Base-by-base conservation (phyloP, 1,140 invertebrate genomes). In the Euborellia annulipes region DNA sequence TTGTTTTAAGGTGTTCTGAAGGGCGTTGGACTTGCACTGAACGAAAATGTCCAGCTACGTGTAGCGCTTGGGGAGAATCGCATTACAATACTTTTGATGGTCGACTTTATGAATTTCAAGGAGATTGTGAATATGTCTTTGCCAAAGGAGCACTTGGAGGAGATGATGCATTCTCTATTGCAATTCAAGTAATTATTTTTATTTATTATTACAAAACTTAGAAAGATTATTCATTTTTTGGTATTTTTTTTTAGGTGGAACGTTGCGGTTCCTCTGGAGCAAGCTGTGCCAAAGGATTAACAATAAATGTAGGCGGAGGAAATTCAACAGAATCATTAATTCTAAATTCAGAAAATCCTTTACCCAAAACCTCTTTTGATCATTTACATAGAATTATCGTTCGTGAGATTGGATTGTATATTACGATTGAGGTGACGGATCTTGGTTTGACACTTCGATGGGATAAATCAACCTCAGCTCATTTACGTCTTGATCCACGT, bases 71-170 rank as follows among this genome's bases (percentile, higher is more conserved):
- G 83, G 85, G 86, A 3, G 83, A 87, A 55, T 86, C 84, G 1
- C 88, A 93, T 60, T 85, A 85, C 56, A 78, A 75, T 50, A 88
- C 84, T 1, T 93, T 87, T 56, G 89, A 92, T 63, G 81, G 79
- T 0, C 72, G 72, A n/a, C 64, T 73, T 6, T 92, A 75, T 58
- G 82, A 90, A 57, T 92, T 91, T 62, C 84, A 91, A 61, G 85
- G 88, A 22, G 72, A 78, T 37, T 94, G 89, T 58, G 79, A 85
- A 47, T 92, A 92, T 55, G 69, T 90, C 11, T 62, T 92, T 6
- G 76, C 78, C 1, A 86, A 88, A 61, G 82, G 81, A 13, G 62
- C 53, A 2, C 55, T 72, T 36, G 68, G 61, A 17, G 63, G 62
- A 21, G 63, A 71, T 17, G 78, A 84, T 50, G 68, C 66, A 0